Conservation (phyloP, 2,797 vertebrate genomes). For the Urophycis tenuis region DNA sequence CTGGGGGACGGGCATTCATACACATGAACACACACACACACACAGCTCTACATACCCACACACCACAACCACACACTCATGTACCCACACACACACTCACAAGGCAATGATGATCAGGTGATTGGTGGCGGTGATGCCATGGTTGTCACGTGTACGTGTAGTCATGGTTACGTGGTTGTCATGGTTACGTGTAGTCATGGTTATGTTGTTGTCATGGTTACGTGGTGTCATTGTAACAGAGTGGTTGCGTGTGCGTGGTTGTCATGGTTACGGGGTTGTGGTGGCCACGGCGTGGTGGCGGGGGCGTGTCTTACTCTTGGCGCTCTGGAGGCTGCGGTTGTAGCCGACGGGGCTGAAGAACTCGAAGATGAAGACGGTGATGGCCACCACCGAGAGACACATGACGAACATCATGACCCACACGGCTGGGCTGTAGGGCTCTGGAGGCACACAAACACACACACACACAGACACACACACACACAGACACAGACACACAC, state of each 20-base stretch:
- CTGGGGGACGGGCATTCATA: no score
- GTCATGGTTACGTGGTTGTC: no score
- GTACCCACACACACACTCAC: no score
- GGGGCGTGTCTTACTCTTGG: slow-evolving; percentile 77
- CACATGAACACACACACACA: no score
- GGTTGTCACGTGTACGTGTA: no score
- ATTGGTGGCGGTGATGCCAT: no score
- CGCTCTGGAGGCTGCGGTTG: slow-evolving; percentile 88
- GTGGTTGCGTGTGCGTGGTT: slow-evolving; percentile 38
- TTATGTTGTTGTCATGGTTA: no score
- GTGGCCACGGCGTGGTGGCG: not conserved
- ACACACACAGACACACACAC: not conserved
- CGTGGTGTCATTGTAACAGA: slow-evolving; percentile 28
- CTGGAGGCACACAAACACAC: slow-evolving; percentile 58
- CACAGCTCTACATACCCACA: no score
- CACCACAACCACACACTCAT: no score
- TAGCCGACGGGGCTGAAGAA: slow-evolving; percentile 96
- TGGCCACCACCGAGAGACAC: slow-evolving; percentile 91
- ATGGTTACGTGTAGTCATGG: no score
- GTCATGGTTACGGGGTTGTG: slow-evolving; percentile 1
- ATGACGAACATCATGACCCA: slow-evolving; percentile 99
- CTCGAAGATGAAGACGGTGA: slow-evolving; percentile 95
- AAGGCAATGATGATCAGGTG: no score
- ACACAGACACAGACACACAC: slow-evolving; percentile 6
- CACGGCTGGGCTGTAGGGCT: slow-evolving; percentile 91